phyloP scores from a whole-genome alignment of 2,113 vertebrate genomes.

The Andinoacara biseriatus region DNA sequence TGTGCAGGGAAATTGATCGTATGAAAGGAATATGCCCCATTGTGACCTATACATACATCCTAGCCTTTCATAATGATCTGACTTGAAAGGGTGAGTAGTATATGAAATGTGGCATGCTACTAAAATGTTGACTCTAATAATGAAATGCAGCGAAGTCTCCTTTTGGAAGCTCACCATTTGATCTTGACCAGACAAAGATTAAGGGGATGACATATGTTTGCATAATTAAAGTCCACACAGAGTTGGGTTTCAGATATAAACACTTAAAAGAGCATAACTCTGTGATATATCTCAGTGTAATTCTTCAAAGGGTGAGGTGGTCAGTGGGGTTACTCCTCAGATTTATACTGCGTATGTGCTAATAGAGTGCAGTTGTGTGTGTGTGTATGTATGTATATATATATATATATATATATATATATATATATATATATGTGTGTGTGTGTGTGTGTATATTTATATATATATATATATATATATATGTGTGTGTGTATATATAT shows the following conservation, averaged over 20 bases:
- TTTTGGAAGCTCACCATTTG: not conserved
- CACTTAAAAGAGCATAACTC: constrained; percentile 33
- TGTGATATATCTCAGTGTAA: not conserved
- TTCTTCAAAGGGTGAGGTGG: not conserved
- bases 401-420: too few species aligned
- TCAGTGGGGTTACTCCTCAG: not conserved
- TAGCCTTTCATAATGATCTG: not conserved
- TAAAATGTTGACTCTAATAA: not conserved
- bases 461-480: too few species aligned
- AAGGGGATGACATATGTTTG: constrained; percentile 21
- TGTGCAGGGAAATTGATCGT: constrained; percentile 23
- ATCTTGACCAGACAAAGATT: constrained; percentile 26
- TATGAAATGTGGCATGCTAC: not conserved
- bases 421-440: too few species aligned
- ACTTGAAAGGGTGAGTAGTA: not conserved
- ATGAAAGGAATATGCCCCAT: not conserved
- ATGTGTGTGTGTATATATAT: too few species aligned
- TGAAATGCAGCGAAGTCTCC: not conserved
- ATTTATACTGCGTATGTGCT: not conserved
- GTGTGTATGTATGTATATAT: not conserved
- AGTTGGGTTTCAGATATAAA: constrained; percentile 22
- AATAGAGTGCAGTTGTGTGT: not conserved
- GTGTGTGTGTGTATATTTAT: too few species aligned
- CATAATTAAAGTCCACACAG: constrained; percentile 45
- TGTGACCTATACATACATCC: not conserved